Conservation (phyloP, 2,113 vertebrate genomes). For the Puma concolor region DNA sequence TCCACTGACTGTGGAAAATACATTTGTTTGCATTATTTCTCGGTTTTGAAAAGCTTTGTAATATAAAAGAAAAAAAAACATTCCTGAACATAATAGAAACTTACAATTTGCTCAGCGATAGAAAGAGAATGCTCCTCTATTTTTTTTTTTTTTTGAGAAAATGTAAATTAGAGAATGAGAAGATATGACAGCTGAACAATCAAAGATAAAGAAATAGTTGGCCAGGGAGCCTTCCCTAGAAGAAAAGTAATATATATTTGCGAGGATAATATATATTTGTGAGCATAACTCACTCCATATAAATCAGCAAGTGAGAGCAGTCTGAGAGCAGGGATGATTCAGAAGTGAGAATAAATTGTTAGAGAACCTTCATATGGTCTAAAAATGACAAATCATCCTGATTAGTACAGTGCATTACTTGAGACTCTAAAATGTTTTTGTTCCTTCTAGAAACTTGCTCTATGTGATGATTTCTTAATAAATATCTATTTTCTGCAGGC, state of each 20-base stretch:
- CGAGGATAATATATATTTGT: background rate
- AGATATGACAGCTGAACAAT: background rate
- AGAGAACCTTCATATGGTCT: conserved; percentile 6
- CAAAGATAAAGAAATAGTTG: conserved; percentile 30
- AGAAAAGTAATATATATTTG: background rate
- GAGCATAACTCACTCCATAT: background rate
- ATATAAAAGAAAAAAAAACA: background rate
- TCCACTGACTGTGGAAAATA: background rate
- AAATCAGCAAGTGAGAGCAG: background rate
- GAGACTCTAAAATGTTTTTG: background rate
- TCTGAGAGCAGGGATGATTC: conserved; percentile 8
- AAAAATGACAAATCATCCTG: background rate
- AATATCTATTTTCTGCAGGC: background rate
- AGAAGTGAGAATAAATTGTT: conserved; percentile 20
- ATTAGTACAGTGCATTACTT: background rate
- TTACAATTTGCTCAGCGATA: background rate
- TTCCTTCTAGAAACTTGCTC: background rate
- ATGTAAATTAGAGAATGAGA: conserved; percentile 2
- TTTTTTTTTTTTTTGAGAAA: background rate
- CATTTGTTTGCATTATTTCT: background rate
- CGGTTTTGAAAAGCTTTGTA: background rate
- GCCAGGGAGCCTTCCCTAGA: background rate
- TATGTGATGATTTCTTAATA: conserved; percentile 12
- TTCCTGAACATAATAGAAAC: background rate
- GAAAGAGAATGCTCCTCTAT: background rate